Base-by-base conservation (phyloP, 2,797 vertebrate species). In the Knipowitschia caucasica region DNA sequence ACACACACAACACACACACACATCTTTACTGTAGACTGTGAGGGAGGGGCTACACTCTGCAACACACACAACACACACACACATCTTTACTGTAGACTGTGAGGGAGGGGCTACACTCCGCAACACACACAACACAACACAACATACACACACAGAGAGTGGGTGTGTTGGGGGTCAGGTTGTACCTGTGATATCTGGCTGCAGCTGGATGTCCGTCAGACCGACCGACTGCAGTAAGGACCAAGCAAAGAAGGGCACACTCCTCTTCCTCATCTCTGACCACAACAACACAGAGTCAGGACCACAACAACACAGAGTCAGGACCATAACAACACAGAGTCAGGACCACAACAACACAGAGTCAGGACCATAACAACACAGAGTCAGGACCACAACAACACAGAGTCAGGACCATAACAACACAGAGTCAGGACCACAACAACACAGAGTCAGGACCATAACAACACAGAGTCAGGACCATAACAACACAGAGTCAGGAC, bases 171-270 rank as follows among this genome's bases (percentile, higher is more conserved):
- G 5, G 15, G 21, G 14, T 5, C 2, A 0, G 1, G 7, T 1
- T 4, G 42, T 18, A 87, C 88, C 85, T 81, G 23, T 39, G 17
- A 38, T 51, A 65, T 81, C 74, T 0, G 74, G 53, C 39, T 63
- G 75, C 1, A 65, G 52, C 15, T 78, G 73, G 0, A 68, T 1
- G 15, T 87, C 84, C 0, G 40, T 68, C 58, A 88, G 11, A 0
- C 84, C 84, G 0, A 68, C 62, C 0, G 85, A 79, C 71, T 89
- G 86, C 69, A 90, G 77, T 56, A 90, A 73, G 1, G 87, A 83
- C 86, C 82, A 86, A 53, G 84, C 62, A n/a, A 85, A 88, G 59
- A 83, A 80, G 1, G 85, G 83, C 23, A 80, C 70, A 0, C 74
- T 33, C 54, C 88, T 83, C 71, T 53, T 84, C 69, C 59, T 74